Conservation (phyloP, 64 coral and sea anemone species). For the Dendronephthya gigantea region DNA sequence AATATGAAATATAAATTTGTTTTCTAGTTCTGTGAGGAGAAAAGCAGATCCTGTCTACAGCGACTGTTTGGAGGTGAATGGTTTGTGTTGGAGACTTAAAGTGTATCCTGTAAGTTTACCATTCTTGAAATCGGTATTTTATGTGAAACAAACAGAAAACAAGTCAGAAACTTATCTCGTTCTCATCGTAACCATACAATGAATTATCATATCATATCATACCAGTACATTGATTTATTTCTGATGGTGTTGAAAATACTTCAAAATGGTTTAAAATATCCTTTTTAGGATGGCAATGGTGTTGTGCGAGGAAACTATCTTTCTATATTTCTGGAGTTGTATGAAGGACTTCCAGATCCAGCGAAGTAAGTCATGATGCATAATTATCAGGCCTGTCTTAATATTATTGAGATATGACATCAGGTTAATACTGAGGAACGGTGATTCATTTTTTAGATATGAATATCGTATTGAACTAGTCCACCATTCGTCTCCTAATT, state of each 20-base stretch:
- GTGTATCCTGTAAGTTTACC: constrained; percentile 76
- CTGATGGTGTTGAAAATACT: no score
- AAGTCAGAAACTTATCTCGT: background rate
- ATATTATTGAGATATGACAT: no score
- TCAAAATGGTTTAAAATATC: no score
- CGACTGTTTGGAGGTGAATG: constrained; percentile 88
- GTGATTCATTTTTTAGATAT: constrained; percentile 47
- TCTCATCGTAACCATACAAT: background rate
- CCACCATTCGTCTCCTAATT: constrained; percentile 89
- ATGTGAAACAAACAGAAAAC: background rate
- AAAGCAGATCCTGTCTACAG: constrained; percentile 98
- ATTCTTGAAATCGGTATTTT: background rate
- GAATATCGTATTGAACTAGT: constrained; percentile 94
- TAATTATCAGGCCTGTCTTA: no score
- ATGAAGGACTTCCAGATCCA: constrained; percentile 81
- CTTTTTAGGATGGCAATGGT: constrained; percentile 96
- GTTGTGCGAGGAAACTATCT: constrained; percentile 94
- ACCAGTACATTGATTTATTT: no score
- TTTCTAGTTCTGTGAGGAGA: constrained; percentile 58
- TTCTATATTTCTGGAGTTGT: constrained; percentile 84
- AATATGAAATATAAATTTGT: background rate
- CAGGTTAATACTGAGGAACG: no score
- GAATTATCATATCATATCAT: no score
- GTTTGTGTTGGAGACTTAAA: constrained; percentile 93
- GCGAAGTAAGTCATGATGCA: constrained; percentile 58